Evolutionary conservation across 2,888 invertebrate species (phyloP), one percentile per base, ranked within the genome.

Genomic region (Drosophila kanekoi): DNA sequence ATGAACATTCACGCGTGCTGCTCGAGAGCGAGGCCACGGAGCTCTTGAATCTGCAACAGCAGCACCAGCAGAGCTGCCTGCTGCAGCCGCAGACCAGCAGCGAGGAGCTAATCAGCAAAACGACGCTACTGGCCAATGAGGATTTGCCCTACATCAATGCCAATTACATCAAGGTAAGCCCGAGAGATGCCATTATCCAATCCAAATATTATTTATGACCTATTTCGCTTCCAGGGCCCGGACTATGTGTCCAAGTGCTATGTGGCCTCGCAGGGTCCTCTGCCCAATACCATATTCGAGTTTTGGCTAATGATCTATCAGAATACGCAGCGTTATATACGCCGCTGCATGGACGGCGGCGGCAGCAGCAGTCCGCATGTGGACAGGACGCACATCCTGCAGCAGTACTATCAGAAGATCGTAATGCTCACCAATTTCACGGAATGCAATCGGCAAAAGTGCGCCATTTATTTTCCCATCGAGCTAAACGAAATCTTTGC

Each of bases 221-320:
- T n/a, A 9, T 23, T 8, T 60, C 18, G 68, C 56, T 81, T 90
- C 78, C 93, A 98, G 98, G 98, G 98, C 67, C 97, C 97, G 88
- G 97, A 98, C 91, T 97, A 96, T 84, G 96, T 97, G 67, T 95
- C 95, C 66, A 96, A 95, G 85, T 95, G 96, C 47, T 98, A 97
- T 92, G 97, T 98, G 64, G 98, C 98, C 13, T 97, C 98, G 0
- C 98, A 98, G 92, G 98, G 98, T 9, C 98, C 98, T 1, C 94
- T 98, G 90, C 94, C 96, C 23, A 97, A 98, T 92, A 98, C 98
- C 0, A 95, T 98, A 56, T 95, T 94, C 79, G 98, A 98, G 90
- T 98, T 98, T 92, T 98, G 98, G 98, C 94, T 95, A 37, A 97
- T 98, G 97, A 94, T 97, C 5, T 92, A 93, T 57, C 94, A 95